phyloP scores from a whole-genome alignment of 1,140 invertebrate species.

The Cyclina sinensis region DNA sequence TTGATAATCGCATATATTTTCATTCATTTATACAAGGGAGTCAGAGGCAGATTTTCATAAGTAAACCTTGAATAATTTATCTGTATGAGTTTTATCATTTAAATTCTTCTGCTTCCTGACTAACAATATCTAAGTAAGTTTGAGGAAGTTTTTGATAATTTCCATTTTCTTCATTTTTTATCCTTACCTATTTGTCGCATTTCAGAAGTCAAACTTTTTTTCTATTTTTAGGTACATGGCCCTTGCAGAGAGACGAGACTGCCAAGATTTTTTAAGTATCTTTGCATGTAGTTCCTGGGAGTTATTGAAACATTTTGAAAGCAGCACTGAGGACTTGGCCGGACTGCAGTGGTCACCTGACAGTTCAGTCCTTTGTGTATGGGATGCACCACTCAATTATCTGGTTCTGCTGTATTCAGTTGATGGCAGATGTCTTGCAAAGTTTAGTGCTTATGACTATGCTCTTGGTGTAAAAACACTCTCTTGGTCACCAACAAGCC shows the following conservation, averaged over 20 bases:
- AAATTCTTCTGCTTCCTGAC: too few relatives aligned
- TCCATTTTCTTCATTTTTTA: too few relatives aligned
- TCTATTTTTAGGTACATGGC: slow-evolving; percentile 84
- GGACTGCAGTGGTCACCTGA: slow-evolving; percentile 87
- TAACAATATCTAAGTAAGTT: too few relatives aligned
- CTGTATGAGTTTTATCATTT: too few relatives aligned
- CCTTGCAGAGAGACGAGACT: slow-evolving; percentile 87
- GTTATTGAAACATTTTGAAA: slow-evolving; percentile 87
- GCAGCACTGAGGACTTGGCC: slow-evolving; percentile 85
- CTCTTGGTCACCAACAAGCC: slow-evolving; percentile 87
- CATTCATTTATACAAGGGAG: too few relatives aligned
- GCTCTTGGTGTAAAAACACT: slow-evolving; percentile 87
- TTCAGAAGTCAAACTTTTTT: too few relatives aligned
- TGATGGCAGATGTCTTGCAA: slow-evolving; percentile 85
- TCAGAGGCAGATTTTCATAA: too few relatives aligned
- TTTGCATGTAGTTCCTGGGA: slow-evolving; percentile 87
- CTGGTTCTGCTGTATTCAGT: slow-evolving; percentile 86
- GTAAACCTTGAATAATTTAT: too few relatives aligned
- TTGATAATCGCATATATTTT: too few relatives aligned
- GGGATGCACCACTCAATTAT: slow-evolving; percentile 86
- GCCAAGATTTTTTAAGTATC: slow-evolving; percentile 87
- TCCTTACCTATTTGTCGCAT: too few relatives aligned
- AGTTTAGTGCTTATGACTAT: slow-evolving; percentile 86
- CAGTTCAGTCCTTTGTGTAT: slow-evolving; percentile 85
- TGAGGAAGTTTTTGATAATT: too few relatives aligned